These are phyloP conservation scores for Eriosoma lanigerum DNA, from an alignment of 1,140 invertebrate species.

Conservation along the genomic window DNA sequence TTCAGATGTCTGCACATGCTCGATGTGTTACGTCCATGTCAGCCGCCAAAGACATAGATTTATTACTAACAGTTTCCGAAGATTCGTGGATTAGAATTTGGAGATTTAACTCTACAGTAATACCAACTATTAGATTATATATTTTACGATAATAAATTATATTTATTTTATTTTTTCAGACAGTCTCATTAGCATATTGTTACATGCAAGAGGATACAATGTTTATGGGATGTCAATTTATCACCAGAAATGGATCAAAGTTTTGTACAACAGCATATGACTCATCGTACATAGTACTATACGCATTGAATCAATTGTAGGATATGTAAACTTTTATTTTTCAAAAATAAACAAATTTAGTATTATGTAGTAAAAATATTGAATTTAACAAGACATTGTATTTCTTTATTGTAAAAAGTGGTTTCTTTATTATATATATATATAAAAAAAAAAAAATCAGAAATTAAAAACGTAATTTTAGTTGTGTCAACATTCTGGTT, in stretches of 20 bases:
- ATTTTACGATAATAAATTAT: too few species aligned
- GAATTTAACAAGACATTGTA: constrained; percentile 41
- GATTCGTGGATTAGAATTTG: constrained; percentile 61
- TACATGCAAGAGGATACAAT: constrained; percentile 55
- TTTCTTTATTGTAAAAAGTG: constrained; percentile 42
- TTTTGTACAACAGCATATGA: constrained; percentile 57
- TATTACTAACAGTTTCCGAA: constrained; percentile 60
- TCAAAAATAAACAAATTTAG: constrained; percentile 1
- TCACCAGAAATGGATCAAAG: constrained; percentile 55
- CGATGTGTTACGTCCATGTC: constrained; percentile 60
- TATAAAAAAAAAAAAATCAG: constrained; percentile 37
- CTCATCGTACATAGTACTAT: constrained; percentile 56
- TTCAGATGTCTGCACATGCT: constrained; percentile 61
- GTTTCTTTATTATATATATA: constrained; percentile 17
- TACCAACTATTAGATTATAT: too few species aligned
- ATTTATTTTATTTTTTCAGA: constrained; percentile 40
- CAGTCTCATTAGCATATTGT: constrained; percentile 53
- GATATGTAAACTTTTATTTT: constrained; percentile 23
- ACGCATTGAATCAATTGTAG: constrained; percentile 2
- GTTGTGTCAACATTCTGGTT: constrained; percentile 15
- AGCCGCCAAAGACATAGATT: constrained; percentile 58
- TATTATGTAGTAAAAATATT: background rate
- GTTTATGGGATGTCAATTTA: constrained; percentile 56
- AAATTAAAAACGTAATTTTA: constrained; percentile 34
- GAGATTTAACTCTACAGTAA: constrained; percentile 54